A percentile compares a stretch with the other conserved stretches of the same genome.
Evolutionary conservation across 2,888 invertebrate species (phyloP).

Genomic region (Plagodis pulveraria): DNA sequence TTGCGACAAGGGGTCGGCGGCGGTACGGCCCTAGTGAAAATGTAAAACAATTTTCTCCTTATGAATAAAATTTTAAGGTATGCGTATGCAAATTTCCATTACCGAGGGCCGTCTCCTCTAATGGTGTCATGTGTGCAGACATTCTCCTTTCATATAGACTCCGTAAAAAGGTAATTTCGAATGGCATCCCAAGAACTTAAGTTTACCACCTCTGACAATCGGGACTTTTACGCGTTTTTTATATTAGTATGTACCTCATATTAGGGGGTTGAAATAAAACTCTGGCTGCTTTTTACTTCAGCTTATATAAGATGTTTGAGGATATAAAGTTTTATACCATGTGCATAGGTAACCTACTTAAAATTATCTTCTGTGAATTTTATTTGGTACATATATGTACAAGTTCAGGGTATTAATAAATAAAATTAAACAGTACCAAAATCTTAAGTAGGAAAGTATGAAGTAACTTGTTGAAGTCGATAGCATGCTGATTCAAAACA

Average conservation of each 20-base stretch:
- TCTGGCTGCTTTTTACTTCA: constrained; percentile 8
- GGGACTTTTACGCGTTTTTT: constrained; percentile 33
- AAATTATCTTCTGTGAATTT: constrained; percentile 17
- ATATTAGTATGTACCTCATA: constrained; percentile 14
- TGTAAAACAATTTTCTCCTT: constrained; percentile 81
- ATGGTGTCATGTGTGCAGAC: constrained; percentile 74
- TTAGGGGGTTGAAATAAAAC: constrained; percentile 16
- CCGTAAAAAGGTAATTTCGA: constrained; percentile 64
- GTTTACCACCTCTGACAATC: constrained; percentile 42
- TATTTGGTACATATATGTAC: constrained; percentile 21
- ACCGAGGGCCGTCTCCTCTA: constrained; percentile 68
- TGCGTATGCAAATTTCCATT: constrained; percentile 81
- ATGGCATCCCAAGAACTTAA: constrained; percentile 45
- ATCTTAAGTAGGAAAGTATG: too few relatives aligned
- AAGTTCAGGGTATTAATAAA: not conserved
- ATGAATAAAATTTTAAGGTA: constrained; percentile 83
- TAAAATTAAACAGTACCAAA: too few relatives aligned
- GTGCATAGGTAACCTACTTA: not conserved
- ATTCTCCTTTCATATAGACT: constrained; percentile 72
- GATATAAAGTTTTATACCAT: constrained; percentile 3
- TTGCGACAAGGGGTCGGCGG: constrained; percentile 18
- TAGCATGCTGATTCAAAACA: too few relatives aligned
- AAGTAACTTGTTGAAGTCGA: too few relatives aligned
- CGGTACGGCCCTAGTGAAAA: constrained; percentile 47
- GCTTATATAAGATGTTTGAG: constrained; percentile 3